phyloP scores from a whole-genome alignment of 2,888 invertebrate genomes.

The Bibio marci region DNA sequence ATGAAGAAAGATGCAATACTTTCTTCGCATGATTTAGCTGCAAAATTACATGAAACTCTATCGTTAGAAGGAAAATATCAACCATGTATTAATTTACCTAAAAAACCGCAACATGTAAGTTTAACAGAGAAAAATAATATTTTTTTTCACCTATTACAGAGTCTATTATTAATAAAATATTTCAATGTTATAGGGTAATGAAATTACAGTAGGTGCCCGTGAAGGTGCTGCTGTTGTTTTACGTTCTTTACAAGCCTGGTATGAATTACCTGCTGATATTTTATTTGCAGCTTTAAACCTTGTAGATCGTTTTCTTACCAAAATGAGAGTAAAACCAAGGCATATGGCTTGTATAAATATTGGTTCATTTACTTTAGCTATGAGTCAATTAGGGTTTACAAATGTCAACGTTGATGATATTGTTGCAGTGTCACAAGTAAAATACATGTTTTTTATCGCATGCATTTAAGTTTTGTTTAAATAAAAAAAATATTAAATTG shows the following conservation, averaged over 20 bases:
- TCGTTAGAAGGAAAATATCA: slow-evolving; percentile 52
- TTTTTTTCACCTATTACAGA: too few species aligned
- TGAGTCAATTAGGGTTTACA: slow-evolving; percentile 37
- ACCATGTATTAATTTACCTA: slow-evolving; percentile 46
- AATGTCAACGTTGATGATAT: slow-evolving; percentile 47
- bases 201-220: slow-evolving; percentile 57
- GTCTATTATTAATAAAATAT: too few species aligned
- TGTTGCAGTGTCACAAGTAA: slow-evolving; percentile 36
- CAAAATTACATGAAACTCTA: slow-evolving; percentile 47
- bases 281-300: slow-evolving; percentile 62
- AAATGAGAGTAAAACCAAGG: slow-evolving; percentile 65
- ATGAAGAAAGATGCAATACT: slow-evolving; percentile 6
- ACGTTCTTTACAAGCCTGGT: slow-evolving; percentile 71
- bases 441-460: slow-evolving; percentile 1
- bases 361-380: slow-evolving; percentile 70
- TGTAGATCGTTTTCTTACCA: slow-evolving; percentile 66
- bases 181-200: slow-evolving; percentile 48
- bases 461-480: too few species aligned
- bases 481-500: too few species aligned
- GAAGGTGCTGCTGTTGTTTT: slow-evolving; percentile 69
- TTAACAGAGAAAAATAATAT: too few species aligned
- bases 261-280: slow-evolving; percentile 61
- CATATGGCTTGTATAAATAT: slow-evolving; percentile 79
- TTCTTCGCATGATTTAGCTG: slow-evolving; percentile 31
- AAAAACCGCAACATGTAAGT: slow-evolving; percentile 38